Conservation (phyloP, 2,888 invertebrate species). For the Pemphredon lugubris region DNA sequence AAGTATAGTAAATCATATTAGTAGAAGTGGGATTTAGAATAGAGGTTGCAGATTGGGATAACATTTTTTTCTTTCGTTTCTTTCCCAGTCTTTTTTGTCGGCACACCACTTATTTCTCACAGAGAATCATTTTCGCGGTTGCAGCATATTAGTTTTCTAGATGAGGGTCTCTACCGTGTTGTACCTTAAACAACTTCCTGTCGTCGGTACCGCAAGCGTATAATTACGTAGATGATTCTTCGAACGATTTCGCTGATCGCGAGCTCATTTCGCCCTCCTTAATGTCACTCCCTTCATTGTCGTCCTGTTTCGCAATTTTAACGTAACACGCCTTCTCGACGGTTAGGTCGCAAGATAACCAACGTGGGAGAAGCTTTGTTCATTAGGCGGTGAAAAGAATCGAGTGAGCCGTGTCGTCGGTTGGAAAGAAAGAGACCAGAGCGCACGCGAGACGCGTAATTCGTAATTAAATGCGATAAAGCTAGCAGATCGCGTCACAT, state of each 20-base stretch:
- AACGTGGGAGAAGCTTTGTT: conserved; percentile 31
- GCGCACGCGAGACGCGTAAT: conserved; percentile 34
- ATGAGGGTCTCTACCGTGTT: too few relatives aligned
- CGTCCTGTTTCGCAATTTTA: conserved; percentile 18
- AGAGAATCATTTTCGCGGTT: too few relatives aligned
- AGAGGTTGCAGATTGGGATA: too few relatives aligned
- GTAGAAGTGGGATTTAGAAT: too few relatives aligned
- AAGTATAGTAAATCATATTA: too few relatives aligned
- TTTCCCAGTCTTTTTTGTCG: too few relatives aligned
- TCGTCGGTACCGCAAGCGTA: conserved; percentile 3
- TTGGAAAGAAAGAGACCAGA: too few relatives aligned
- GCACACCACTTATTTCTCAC: too few relatives aligned
- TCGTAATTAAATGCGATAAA: conserved; percentile 32
- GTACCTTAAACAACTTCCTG: conserved; percentile 1
- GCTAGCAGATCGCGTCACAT: conserved; percentile 22
- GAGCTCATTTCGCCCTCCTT: conserved; percentile 1
- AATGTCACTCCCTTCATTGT: conserved; percentile 1
- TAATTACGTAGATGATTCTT: conserved; percentile 5
- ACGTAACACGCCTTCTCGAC: conserved; percentile 21
- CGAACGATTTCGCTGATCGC: conserved; percentile 12
- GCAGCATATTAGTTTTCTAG: too few relatives aligned
- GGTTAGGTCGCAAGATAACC: conserved; percentile 17
- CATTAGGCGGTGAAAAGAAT: too few relatives aligned
- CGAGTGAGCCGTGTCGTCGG: too few relatives aligned
- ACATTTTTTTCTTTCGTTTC: too few relatives aligned